These are phyloP conservation scores for Onychostoma macrolepis DNA, from an alignment of 2,113 vertebrate genomes.

Conservation along the genomic window DNA sequence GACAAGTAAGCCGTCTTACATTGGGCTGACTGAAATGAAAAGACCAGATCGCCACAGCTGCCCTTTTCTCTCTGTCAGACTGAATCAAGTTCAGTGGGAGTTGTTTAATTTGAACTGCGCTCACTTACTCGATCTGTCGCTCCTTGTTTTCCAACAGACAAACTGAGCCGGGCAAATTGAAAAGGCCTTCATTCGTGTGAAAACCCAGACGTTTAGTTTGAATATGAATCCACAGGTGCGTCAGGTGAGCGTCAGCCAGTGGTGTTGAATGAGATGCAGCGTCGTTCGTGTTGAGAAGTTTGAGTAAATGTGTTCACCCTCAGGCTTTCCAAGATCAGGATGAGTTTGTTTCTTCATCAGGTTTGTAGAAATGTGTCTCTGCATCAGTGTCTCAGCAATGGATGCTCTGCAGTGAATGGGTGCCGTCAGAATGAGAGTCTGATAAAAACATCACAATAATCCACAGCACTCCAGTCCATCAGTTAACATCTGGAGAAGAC, in stretches of 20 bases:
- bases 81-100: slow-evolving; percentile 43
- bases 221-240: not conserved
- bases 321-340: no score
- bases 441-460: no score
- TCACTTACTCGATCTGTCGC: not conserved
- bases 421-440: no score
- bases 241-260: not conserved
- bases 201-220: not conserved
- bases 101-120: slow-evolving; percentile 38
- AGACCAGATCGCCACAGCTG: slow-evolving; percentile 38
- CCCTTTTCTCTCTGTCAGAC: slow-evolving; percentile 53
- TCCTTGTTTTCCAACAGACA: not conserved
- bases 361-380: no score
- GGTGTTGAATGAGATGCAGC: not conserved
- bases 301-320: not conserved
- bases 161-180: not conserved
- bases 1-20: slow-evolving; percentile 36
- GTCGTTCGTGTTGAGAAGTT: not conserved
- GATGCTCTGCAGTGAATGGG: no score
- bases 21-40: slow-evolving; percentile 46
- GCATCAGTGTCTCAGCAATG: no score
- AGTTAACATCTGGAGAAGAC: no score
- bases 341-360: no score
- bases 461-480: no score
- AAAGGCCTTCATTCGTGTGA: slow-evolving; percentile 11